phyloP scores from a whole-genome alignment of 2,888 invertebrate species.

The Penaeus monodon region DNA sequence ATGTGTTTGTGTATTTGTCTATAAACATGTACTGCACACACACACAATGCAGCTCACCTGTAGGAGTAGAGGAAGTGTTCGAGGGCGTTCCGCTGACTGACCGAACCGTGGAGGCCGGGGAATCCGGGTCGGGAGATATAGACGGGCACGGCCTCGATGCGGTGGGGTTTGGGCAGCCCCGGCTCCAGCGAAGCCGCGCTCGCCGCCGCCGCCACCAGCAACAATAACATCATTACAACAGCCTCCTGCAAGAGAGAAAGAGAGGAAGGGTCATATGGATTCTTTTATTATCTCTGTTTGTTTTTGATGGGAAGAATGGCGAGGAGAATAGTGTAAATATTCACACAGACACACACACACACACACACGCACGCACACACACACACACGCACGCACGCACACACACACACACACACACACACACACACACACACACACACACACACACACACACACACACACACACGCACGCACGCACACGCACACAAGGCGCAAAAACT shows the following conservation, averaged over 20 bases:
- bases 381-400: slow-evolving; percentile 12
- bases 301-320: no score
- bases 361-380: slow-evolving; percentile 9
- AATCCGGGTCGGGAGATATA: slow-evolving; percentile 13
- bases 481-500: no score
- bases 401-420: slow-evolving; percentile 17
- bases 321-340: no score
- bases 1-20: no score
- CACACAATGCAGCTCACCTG: slow-evolving; percentile 23
- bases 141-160: slow-evolving; percentile 34
- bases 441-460: neutral
- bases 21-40: no score
- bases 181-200: slow-evolving; percentile 19
- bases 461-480: neutral
- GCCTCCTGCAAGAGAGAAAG: neutral
- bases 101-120: neutral
- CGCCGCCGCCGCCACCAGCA: slow-evolving; percentile 43
- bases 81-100: neutral
- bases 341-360: slow-evolving; percentile 4
- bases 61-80: slow-evolving; percentile 45
- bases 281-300: no score
- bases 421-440: neutral
- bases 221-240: slow-evolving; percentile 26
- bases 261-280: no score
- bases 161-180: neutral